Evolutionary conservation across 2,113 vertebrate species (phyloP).

Genomic region (Strix aluco): DNA sequence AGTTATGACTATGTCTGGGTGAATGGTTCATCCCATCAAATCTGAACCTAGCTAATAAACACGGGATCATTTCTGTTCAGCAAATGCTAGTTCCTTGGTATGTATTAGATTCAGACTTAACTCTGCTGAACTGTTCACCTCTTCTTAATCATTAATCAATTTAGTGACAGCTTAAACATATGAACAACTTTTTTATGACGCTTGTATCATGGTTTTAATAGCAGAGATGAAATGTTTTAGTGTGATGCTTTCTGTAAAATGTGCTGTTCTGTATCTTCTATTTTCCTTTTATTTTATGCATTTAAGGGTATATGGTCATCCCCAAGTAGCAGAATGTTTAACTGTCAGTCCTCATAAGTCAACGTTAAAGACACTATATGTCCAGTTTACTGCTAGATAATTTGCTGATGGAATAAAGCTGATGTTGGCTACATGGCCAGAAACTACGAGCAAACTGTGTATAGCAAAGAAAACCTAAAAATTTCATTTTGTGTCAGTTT

Average conservation of each 20-base stretch:
- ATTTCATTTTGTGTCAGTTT: neutral
- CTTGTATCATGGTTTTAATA: constrained; percentile 60
- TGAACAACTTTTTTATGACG: constrained; percentile 59
- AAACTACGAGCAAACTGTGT: neutral
- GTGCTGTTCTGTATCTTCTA: neutral
- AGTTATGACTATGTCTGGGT: constrained; percentile 49
- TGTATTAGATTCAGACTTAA: constrained; percentile 62
- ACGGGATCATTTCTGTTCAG: constrained; percentile 14
- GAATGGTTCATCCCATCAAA: constrained; percentile 66
- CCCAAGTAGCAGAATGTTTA: neutral
- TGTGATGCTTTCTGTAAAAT: constrained; percentile 14
- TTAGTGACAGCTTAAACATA: constrained; percentile 63
- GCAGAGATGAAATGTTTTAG: constrained; percentile 42
- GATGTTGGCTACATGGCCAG: neutral
- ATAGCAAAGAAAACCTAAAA: neutral
- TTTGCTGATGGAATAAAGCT: constrained; percentile 30
- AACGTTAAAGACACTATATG: constrained; percentile 41
- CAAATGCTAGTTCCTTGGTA: constrained; percentile 35
- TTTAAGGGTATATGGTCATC: constrained; percentile 1
- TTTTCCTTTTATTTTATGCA: constrained; percentile 23
- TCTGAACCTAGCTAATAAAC: constrained; percentile 70
- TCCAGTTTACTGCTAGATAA: constrained; percentile 27
- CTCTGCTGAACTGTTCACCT: constrained; percentile 76
- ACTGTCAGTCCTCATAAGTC: constrained; percentile 49
- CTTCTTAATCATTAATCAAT: constrained; percentile 70